Conservation (phyloP, 2,113 vertebrate species). For the Scomber japonicus region DNA sequence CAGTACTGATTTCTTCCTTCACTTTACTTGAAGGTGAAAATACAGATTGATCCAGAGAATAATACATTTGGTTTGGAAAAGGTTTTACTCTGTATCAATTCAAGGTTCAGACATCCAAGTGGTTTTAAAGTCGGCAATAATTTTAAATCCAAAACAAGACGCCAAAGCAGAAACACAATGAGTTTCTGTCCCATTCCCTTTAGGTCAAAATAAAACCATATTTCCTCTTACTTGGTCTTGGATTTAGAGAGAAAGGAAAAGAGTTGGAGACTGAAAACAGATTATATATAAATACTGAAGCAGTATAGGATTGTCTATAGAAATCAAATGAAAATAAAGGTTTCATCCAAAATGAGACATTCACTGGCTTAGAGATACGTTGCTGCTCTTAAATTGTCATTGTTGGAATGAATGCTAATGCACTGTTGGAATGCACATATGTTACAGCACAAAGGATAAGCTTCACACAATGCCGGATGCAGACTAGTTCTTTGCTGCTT, state of each 20-base stretch:
- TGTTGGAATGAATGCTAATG: constrained; percentile 5
- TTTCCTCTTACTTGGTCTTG: no score
- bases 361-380: constrained; percentile 12
- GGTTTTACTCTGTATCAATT: background rate
- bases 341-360: constrained; percentile 3
- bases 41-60: background rate
- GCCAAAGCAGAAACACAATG: background rate
- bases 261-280: constrained; percentile 4
- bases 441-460: constrained; percentile 4
- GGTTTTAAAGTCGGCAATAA: background rate
- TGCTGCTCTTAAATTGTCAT: background rate
- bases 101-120: background rate
- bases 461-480: constrained; percentile 6
- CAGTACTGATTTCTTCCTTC: background rate
- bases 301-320: background rate
- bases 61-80: background rate
- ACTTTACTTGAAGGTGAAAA: constrained; percentile 3
- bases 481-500: constrained; percentile 9
- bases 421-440: constrained; percentile 9
- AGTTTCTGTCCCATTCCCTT: constrained; percentile 8
- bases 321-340: constrained; percentile 8
- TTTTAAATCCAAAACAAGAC: background rate
- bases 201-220: background rate
- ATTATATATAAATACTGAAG: background rate
- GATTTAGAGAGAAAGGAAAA: background rate